Percentiles rank a stretch among this genome's conserved stretches.
Conservation (phyloP, 2,797 vertebrate species). For the Meda fulgida region DNA sequence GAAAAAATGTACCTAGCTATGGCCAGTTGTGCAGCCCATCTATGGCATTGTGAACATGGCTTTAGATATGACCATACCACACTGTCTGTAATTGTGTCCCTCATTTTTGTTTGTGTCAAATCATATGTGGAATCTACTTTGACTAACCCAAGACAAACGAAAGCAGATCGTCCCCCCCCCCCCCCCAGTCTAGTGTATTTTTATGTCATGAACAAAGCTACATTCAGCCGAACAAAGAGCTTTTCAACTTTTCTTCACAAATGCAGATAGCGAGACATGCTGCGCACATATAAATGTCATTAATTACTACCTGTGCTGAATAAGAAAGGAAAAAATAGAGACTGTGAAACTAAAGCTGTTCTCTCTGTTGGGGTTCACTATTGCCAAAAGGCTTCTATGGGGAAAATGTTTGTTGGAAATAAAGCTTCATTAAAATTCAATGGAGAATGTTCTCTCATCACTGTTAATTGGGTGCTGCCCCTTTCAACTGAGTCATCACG, state of each 20-base stretch:
- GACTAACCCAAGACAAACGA: neutral
- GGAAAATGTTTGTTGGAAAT: conserved; percentile 51
- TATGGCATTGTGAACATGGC: neutral
- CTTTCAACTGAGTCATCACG: conserved; percentile 30
- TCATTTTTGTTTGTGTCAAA: neutral
- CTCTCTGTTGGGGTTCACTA: conserved; percentile 8
- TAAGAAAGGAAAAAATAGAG: neutral
- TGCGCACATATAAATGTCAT: conserved; percentile 30
- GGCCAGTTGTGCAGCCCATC: neutral
- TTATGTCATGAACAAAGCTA: neutral
- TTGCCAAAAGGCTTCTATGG: neutral
- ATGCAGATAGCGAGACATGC: neutral
- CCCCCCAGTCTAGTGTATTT: neutral
- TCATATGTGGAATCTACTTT: neutral
- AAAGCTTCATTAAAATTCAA: conserved; percentile 55
- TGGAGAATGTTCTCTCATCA: conserved; percentile 42
- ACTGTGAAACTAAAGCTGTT: conserved; percentile 5
- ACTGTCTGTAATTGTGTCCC: too few species aligned
- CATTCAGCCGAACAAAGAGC: conserved; percentile 19
- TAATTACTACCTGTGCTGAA: conserved; percentile 28
- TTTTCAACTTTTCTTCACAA: conserved; percentile 18
- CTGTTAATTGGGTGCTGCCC: conserved; percentile 50
- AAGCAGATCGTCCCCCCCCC: neutral
- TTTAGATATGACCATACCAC: neutral
- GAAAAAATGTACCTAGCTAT: neutral